phyloP scores from a whole-genome alignment of 2,797 vertebrate genomes.

The Acanthis flammea region DNA sequence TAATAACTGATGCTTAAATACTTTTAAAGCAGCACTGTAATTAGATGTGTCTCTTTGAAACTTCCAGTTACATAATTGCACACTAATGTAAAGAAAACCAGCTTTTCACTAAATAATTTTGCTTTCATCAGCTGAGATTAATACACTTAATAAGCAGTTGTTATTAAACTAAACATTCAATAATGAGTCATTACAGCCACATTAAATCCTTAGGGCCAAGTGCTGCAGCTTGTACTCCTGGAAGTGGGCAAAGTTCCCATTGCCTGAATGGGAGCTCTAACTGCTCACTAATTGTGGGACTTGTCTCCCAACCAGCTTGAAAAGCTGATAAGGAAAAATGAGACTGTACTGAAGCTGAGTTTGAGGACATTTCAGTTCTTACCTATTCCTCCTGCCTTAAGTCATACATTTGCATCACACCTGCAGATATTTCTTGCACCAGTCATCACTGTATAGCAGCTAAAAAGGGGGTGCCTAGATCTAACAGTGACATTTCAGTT shows the following conservation, averaged over 20 bases:
- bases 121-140: slow-evolving; percentile 41
- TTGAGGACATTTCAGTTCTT: not conserved
- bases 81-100: slow-evolving; percentile 17
- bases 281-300: not conserved
- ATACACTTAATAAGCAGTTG: slow-evolving; percentile 42
- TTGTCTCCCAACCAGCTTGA: not conserved
- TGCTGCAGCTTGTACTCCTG: slow-evolving; percentile 1
- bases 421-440: not conserved
- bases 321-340: not conserved
- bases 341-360: not conserved
- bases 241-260: not conserved
- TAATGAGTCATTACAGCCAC: slow-evolving; percentile 43
- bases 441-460: not conserved
- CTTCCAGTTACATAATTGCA: slow-evolving; percentile 31
- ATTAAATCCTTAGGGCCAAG: slow-evolving; percentile 21
- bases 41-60: slow-evolving; percentile 30
- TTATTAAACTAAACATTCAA: slow-evolving; percentile 34
- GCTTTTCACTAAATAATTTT: slow-evolving; percentile 14
- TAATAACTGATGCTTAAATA: slow-evolving; percentile 39
- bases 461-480: not conserved
- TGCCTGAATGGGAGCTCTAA: not conserved
- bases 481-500: not conserved
- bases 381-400: not conserved
- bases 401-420: not conserved
- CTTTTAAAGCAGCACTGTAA: slow-evolving; percentile 33